Conservation (phyloP, 53 echinoderm and acorn worm genomes). For the Crossaster papposus region DNA sequence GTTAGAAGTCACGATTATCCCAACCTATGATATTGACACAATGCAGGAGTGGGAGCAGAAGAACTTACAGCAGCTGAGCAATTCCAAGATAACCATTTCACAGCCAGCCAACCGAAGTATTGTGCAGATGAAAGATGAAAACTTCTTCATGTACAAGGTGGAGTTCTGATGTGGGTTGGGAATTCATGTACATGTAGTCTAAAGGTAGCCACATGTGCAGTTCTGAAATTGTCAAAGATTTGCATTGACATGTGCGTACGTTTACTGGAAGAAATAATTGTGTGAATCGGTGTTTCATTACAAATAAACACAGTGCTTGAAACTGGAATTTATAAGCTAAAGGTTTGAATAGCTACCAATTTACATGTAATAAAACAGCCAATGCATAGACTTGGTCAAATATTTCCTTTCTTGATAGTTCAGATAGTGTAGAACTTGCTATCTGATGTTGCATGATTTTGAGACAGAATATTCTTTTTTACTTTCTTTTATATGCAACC, state of each 20-base stretch:
- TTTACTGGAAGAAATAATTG: not conserved
- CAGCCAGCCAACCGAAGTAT: conserved; percentile 90
- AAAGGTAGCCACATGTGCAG: not conserved
- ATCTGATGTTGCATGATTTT: not conserved
- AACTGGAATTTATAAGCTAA: not conserved
- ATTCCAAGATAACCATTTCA: conserved; percentile 86
- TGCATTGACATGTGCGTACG: not conserved
- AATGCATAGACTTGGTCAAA: not conserved
- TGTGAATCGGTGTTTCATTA: not conserved
- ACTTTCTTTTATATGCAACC: not conserved
- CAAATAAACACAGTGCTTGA: not conserved
- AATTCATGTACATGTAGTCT: not conserved
- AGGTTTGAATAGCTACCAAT: not conserved
- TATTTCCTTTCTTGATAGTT: not conserved
- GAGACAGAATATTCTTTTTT: not conserved
- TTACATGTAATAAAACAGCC: not conserved
- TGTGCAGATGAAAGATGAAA: conserved; percentile 99
- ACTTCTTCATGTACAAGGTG: conserved; percentile 99
- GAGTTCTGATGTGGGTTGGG: conserved; percentile 70
- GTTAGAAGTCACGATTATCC: conserved; percentile 83
- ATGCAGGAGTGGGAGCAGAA: conserved; percentile 91
- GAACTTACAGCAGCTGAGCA: conserved; percentile 76
- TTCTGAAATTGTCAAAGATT: not conserved
- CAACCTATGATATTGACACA: conserved; percentile 83
- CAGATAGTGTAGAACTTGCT: not conserved